Base-by-base conservation (phyloP, 2,888 invertebrate species). In the Napeogenes inachia region DNA sequence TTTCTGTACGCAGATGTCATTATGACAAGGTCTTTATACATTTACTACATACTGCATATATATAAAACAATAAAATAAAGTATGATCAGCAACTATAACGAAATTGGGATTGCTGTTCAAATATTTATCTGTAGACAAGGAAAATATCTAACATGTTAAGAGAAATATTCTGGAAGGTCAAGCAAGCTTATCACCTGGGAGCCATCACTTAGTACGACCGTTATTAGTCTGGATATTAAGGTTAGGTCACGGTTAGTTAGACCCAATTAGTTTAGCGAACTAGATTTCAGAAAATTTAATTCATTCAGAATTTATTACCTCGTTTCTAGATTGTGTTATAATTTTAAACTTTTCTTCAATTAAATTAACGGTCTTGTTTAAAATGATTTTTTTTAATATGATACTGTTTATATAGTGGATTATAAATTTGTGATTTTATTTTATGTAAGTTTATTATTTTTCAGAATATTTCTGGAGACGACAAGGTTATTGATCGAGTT, bases 221-320 rank as follows among this genome's bases (percentile, higher is more conserved):
- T 30, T 50, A 50, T 50, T 50, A 50, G 50, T 10, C 47, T 21
- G n/a, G 30, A 50, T 50, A 50, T 50, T 30, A 50, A 42, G 42
- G 50, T 50, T 10, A 50, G 30, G 30, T 30, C 50, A 50, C 30
- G 50, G 8, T 10, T 42, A 42, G 42, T 42, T 42, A 42, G 42
- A 42, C 50, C 21, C 8, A 50, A 50, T 50, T 50, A 50, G 50
- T 30, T 50, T 30, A 50, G 30, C 6, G 50, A 30, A 30, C 30
- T 50, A 50, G 50, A 30, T 50, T 21, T 21, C 10, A 30, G 30
- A 21, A 10, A 50, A 30, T 42, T 10, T 50, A 50, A 50, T 30
- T 50, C 30, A 30, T 10, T 50, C 3, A 30, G 50, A 30, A 50
- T 50, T 50, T 50, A 30, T 50, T 50, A 50, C 10, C 50, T 50